Conservation (phyloP, 2,888 invertebrate genomes). For the Parascotia fuliginaria region DNA sequence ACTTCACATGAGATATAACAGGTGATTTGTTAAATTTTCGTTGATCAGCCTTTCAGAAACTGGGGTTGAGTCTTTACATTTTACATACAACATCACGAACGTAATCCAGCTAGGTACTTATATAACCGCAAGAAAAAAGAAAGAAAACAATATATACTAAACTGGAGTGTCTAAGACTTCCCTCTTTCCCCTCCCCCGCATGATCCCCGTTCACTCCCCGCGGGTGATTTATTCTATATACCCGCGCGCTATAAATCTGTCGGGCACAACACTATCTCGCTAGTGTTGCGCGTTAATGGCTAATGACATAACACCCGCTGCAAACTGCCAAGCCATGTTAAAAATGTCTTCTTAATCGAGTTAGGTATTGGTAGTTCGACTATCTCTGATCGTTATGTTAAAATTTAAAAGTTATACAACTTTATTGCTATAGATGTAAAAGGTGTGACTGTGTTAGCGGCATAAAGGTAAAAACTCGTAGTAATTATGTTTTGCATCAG, state of each 20-base stretch:
- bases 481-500: too few relatives aligned
- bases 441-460: too few relatives aligned
- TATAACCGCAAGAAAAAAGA: conserved; percentile 13
- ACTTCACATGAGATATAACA: too few relatives aligned
- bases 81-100: too few relatives aligned
- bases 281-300: conserved; percentile 64
- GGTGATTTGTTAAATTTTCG: too few relatives aligned
- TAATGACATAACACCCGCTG: conserved; percentile 59
- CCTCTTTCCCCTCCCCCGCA: conserved; percentile 12
- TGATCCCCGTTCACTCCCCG: conserved; percentile 1
- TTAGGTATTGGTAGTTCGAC: conserved; percentile 6
- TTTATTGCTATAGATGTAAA: too few relatives aligned
- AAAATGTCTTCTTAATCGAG: conserved; percentile 44
- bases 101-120: not conserved
- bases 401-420: too few relatives aligned
- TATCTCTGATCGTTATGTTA: too few relatives aligned
- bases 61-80: too few relatives aligned
- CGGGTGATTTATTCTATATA: conserved; percentile 55
- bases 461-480: too few relatives aligned
- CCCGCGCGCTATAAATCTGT: conserved; percentile 58
- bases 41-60: too few relatives aligned
- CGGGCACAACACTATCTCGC: conserved; percentile 62
- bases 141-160: conserved; percentile 32
- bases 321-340: conserved; percentile 27
- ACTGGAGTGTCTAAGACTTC: conserved; percentile 41